Conservation (phyloP, 2,888 invertebrate genomes). For the Dendrolimus pini region DNA sequence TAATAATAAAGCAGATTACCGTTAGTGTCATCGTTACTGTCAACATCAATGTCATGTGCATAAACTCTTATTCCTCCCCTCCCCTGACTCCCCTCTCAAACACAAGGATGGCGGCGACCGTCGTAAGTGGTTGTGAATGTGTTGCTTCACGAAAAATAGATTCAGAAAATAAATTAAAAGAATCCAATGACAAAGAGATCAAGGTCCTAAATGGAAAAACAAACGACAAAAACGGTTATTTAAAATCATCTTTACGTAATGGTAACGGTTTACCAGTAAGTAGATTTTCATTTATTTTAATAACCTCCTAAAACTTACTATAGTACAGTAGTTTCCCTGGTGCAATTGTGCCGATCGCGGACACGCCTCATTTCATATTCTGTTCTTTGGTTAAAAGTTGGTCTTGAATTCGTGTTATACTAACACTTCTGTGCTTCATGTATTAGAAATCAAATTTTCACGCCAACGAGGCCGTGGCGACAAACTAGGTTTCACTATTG, state of each 20-base stretch:
- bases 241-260: conserved; percentile 27
- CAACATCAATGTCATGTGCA: background rate
- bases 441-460: no score
- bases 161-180: conserved; percentile 21
- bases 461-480: no score
- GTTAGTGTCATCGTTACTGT: background rate
- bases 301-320: conserved; percentile 14
- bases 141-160: conserved; percentile 20
- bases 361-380: conserved; percentile 6
- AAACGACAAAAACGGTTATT: conserved; percentile 42
- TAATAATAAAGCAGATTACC: background rate
- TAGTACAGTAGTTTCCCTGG: conserved; percentile 3
- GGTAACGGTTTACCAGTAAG: conserved; percentile 49
- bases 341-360: conserved; percentile 1
- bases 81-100: background rate
- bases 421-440: no score
- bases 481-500: no score
- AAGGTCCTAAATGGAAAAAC: conserved; percentile 41
- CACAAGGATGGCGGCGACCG: conserved; percentile 49
- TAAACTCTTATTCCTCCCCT: background rate
- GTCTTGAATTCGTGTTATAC: no score
- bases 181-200: conserved; percentile 32
- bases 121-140: conserved; percentile 32
- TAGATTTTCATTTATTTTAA: conserved; percentile 30
- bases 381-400: no score